These are phyloP conservation scores for Paraescarpia echinospica DNA, from an alignment of 1,140 invertebrate species.

Conservation along the genomic window DNA sequence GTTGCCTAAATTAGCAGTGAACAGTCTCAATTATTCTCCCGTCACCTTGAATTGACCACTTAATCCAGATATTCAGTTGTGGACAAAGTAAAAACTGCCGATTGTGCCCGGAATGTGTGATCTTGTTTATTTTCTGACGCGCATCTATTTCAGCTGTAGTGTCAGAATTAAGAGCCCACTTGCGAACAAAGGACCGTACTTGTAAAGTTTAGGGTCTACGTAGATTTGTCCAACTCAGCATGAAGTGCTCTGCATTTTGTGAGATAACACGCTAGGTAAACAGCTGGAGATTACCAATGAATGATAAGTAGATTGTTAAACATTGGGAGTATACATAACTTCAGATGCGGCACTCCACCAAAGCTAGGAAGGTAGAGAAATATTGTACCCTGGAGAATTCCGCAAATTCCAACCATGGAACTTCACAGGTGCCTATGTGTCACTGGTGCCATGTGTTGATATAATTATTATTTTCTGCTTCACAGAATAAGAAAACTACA, in stretches of 20 bases:
- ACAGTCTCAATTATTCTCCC: not conserved
- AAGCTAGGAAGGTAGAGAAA: not conserved
- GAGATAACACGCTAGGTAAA: not conserved
- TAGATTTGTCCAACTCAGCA: not conserved
- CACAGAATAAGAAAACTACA: not conserved
- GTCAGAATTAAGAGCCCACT: not conserved
- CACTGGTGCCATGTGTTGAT: not conserved
- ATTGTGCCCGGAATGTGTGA: not conserved
- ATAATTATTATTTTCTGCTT: constrained; percentile 2
- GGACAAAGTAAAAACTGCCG: not conserved
- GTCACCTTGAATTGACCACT: not conserved
- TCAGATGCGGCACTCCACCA: not conserved
- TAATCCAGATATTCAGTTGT: not conserved
- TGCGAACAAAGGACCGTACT: not conserved
- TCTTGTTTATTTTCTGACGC: not conserved
- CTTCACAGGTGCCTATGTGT: too few relatives aligned
- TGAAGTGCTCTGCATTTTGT: not conserved
- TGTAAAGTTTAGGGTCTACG: not conserved
- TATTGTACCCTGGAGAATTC: not conserved
- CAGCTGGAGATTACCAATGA: not conserved
- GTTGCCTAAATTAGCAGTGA: not conserved
- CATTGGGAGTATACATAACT: not conserved
- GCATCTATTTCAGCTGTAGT: not conserved
- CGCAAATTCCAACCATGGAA: not conserved
- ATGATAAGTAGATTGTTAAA: not conserved